Evolutionary conservation across 37 sponge, comb jelly and placozoan genomes (phyloP), one percentile per base, ranked within the genome.

Genomic region (Cladorhizidae sp.): DNA sequence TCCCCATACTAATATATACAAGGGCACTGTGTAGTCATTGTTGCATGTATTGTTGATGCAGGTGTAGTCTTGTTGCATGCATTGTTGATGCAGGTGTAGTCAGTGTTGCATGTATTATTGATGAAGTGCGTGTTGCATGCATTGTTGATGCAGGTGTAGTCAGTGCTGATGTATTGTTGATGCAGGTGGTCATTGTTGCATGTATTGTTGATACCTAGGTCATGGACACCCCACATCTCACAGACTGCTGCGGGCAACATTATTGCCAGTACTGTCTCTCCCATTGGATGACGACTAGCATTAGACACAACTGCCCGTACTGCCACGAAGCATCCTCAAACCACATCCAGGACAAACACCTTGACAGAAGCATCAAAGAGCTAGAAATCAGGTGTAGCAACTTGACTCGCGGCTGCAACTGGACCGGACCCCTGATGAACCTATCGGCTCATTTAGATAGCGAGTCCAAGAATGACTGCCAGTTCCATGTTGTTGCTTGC

Each of bases 361-460:
- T 38, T 26, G 57, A 28, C 3, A 74, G 76, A 33, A 26, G 3
- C 20, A 32, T 83, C 26, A 15, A 22, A 7, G 26, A 55, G 23
- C 31, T 83, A 18, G 38, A 64, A 40, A 69, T 83, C 43, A 45
- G 64, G 32, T 85, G 85, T 29, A n/a, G 43, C 49, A 76, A 77
- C 57, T 32, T 18, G 6, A 42, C 3, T 25, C 33, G 38, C 32
- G 85, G 85, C 1, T 85, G 85, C 49, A 11, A 77, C 14, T 85
- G 85, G 85, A 23, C 64, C n/a, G 85, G 78, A n/a, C 3, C 17
- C 45, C 31, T 85, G 42, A 58, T 40, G 25, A 72, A 77, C 25
- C 38, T 52, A 37, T 78, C 67, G 32, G 45, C 17, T 7, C 80
- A 79, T 37, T 54, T 79, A 21, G 23, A 6, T 26, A 12, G 28